Conservation (phyloP, 2,797 vertebrate genomes). For the Phataginus tetradactyla region DNA sequence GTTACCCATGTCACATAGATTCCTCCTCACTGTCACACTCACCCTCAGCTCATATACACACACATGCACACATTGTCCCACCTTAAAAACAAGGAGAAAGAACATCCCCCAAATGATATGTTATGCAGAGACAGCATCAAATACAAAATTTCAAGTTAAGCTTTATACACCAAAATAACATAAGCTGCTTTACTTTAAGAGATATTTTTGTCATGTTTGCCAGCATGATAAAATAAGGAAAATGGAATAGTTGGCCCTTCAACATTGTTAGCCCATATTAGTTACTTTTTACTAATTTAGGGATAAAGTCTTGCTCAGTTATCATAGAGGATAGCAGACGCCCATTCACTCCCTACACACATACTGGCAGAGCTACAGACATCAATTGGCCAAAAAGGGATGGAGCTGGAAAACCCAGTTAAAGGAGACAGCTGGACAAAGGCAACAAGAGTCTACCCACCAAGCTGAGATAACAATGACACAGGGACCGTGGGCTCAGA, state of each 20-base stretch:
- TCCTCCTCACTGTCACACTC: background rate
- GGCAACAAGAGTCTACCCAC: background rate
- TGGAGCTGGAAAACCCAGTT: background rate
- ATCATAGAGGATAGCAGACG: background rate
- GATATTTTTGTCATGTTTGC: background rate
- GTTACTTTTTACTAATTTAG: background rate
- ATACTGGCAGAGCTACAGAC: background rate
- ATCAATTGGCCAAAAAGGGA: background rate
- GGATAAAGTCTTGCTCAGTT: background rate
- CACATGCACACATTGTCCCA: background rate
- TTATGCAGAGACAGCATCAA: background rate
- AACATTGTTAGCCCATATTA: background rate
- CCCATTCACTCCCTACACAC: background rate
- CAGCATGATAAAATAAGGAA: background rate
- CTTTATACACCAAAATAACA: background rate
- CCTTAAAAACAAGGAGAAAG: background rate
- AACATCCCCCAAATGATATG: background rate
- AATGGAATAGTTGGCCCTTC: background rate
- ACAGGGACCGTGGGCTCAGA: too few relatives aligned
- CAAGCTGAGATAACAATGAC: background rate
- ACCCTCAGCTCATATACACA: fast-evolving
- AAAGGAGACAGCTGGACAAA: background rate
- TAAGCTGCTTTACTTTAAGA: background rate
- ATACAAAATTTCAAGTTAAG: background rate
- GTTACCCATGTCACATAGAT: background rate